Base-by-base conservation (phyloP, 2,888 invertebrate genomes). In the Clivina fossor region DNA sequence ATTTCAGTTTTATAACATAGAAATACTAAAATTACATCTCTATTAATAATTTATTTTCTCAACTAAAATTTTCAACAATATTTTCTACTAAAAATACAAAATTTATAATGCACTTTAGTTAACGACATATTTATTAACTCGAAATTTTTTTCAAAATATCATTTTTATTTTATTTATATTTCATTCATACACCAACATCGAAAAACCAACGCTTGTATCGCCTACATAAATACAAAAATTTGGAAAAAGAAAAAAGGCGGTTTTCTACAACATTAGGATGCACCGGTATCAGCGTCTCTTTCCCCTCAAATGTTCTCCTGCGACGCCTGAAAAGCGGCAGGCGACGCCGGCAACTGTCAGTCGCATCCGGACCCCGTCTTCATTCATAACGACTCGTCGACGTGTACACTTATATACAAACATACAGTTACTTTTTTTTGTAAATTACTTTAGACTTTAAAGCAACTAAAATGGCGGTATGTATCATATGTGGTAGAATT, bases 261-360 rank as follows among this genome's bases (percentile, higher is more conserved):
- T 5, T 2, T 15, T 2, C 13, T 5, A 9, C n/a, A 9, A 4
- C 11, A 13, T 30, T 30, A 11, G 3, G 9, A 4, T 4, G 4
- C 11, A 30, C 30, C n/a, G 9, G 13, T 2, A 13, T 11, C n/a
- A 11, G 30, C 30, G 13, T 30, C 30, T 30, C n/a, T 13, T 13
- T 13, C 30, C n/a, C 30, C 30, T 2, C 30, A 9, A 4, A n/a
- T n/a, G n/a, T n/a, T 4, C 30, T 11, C 30, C 30, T 30, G 30
- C n/a, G n/a, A 30, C 30, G n/a, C 30, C 9, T 30, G n/a, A 40
- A 40, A 43, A 28, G 28, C 43, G 26, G 15, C 24, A 43, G 18
- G 13, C 26, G 26, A 13, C 26, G 28, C 24, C 18, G 43, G 8
- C 24, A 15, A 9, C n/a, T 24, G 13, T 43, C 43, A 43, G 43